Base-by-base conservation (phyloP, 2,888 invertebrate genomes). In the Drosophila stalkeri region DNA sequence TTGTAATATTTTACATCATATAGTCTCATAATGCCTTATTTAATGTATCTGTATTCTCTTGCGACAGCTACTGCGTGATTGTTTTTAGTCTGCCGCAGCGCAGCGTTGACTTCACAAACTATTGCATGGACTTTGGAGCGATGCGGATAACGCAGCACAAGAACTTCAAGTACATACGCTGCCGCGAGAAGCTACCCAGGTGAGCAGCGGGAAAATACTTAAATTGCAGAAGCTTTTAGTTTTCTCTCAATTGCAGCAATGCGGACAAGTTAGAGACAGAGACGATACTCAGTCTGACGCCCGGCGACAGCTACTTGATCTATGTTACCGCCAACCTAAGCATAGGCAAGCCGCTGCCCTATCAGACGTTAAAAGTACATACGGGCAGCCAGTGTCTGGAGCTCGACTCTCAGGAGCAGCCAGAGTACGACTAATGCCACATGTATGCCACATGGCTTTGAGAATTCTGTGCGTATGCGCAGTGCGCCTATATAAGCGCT, bases 281-380 rank as follows among this genome's bases (percentile, higher is more conserved):
- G 47, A 91, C 92, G 23, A 91, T 92, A 23, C 91, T 92, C 8
- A 94, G 94, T 65, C 90, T 95, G 43, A 93, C 92, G 64, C 94
- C 94, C 1, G 94, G 94, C 12, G 93, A 93, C 75, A 93, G 92
- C 41, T 95, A 95, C 79, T 92, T 94, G 46, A 93, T 95, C 18
- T 95, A 95, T 86, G 94, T 95, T 12, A 95, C 94, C 0, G 94
- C 94, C 4, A 94, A 94, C 72, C 93, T 95, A 66, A 93, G 93
- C 49, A 93, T 93, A 83, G 94, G 94, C 23, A 94, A 94, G 81
- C 93, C 94, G 3, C 83, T 95, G 55, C 94, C 95, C 1, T 95
- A 95, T 82, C 94, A 95, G 87, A 91, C 95, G 31, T 91, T 95
- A 8, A 91, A 89, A 33, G 85, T 92, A 7, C 89, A 90, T 64